Evolutionary conservation across 2,113 vertebrate species (phyloP), one percentile per base, ranked within the genome.

Genomic region (Anhinga rufa): DNA sequence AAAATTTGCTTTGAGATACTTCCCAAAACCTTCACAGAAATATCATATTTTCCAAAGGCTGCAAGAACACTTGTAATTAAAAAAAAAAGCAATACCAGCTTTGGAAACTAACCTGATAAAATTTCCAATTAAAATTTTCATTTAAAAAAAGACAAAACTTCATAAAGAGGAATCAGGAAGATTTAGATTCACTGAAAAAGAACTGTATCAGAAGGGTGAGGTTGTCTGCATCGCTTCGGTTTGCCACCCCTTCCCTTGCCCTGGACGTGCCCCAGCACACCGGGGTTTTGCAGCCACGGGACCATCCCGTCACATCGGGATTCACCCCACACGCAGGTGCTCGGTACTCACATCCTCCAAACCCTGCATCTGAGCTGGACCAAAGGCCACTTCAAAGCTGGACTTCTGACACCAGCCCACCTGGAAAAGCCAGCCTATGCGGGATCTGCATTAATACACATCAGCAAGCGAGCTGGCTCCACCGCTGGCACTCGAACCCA

Each of bases 231-330:
- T 19, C 64, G 2, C 29, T 24, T 40, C 2, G 5, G 19, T 8
- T 57, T 40, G 24, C 24, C 18, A 20, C 22, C 42, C 15, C 19
- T 29, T 46, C 70, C 36, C 8, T 61, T 17, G 55, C 36, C 7
- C 81, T 2, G 6, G 54, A 4, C 5, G 3, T 3, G 0, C 62
- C 7, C 3, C 0, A 44, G 40, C 49, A 14, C 42, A 5, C 0
- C 0, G 26, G 17, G n/a, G 3, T 6, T 36, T 12, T 51, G 7
- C 55, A 82, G 55, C 26, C 29, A 3, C 31, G 21, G 60, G 6
- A 52, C 19, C 32, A 9, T 46, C 61, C 60, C 69, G 4, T 7
- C 14, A 11, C 29, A 1, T 9, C 62, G 3, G 17, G 24, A 12
- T 7, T 25, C 48, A 19, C 25, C 55, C 26, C 46, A 10, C 25